Conservation (phyloP, 2,888 invertebrate species). For the Lomographa bimaculata region DNA sequence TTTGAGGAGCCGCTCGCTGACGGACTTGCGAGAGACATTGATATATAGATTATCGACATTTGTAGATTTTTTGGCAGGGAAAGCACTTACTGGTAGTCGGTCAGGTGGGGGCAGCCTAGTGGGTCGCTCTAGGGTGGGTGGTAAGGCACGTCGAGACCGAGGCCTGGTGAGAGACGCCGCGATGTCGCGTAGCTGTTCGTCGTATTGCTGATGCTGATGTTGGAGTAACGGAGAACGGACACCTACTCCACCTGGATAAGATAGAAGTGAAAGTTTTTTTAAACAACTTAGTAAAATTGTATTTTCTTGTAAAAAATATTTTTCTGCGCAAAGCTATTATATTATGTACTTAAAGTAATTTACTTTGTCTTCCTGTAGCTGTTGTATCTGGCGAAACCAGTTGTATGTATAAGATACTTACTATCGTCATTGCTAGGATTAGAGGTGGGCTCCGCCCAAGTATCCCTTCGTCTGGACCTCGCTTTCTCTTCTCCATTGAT, state of each 20-base stretch:
- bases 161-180: conserved; percentile 92
- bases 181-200: conserved; percentile 91
- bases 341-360: too few species aligned
- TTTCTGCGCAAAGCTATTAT: too few species aligned
- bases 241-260: conserved; percentile 44
- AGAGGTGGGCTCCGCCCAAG: conserved; percentile 69
- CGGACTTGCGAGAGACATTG: too few species aligned
- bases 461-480: conserved; percentile 79
- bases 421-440: conserved; percentile 60
- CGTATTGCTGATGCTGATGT: conserved; percentile 78
- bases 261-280: background rate
- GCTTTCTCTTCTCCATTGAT: conserved; percentile 90
- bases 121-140: conserved; percentile 82
- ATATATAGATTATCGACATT: too few species aligned
- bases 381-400: too few species aligned
- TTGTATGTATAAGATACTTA: conserved; percentile 34
- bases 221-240: conserved; percentile 72
- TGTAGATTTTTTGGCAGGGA: too few species aligned
- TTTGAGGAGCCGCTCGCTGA: too few species aligned
- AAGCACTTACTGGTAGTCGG: conserved; percentile 66
- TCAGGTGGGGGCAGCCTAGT: conserved; percentile 77
- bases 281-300: background rate
- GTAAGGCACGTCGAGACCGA: conserved; percentile 78
- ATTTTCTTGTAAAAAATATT: background rate
- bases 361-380: too few species aligned